Base-by-base conservation (phyloP, 2,113 vertebrate species). In the Chauna torquata region DNA sequence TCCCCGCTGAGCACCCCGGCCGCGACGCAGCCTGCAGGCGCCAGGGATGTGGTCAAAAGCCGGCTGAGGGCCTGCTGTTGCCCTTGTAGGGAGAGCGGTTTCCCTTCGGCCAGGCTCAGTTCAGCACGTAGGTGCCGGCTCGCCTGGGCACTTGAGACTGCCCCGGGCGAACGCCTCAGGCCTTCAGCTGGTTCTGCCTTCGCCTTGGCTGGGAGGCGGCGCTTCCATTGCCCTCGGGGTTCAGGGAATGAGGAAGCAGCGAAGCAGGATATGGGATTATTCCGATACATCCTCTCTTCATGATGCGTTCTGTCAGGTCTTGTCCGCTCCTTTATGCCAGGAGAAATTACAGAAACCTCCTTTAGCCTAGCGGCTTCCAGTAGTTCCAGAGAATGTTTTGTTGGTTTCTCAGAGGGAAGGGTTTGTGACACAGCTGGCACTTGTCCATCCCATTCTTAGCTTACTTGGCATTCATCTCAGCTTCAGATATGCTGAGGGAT, bases 71-170 rank as follows among this genome's bases (percentile, higher is more conserved):
- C 0, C 5, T 8, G 18, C 10, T 4, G 18, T 11, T 4, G 19
- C 3, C 4, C 12, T 2, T 5, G 3, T 9, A 14, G 24, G 3
- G 0, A 13, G 16, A 42, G 68, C 8, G 2, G 1, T 12, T 30
- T 1, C 10, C 1, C 12, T 5, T 20, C 27, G 4, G 18, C 1
- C 5, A 14, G 3, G 9, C 47, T n/a, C 28, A 0, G 45, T 2
- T 40, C 24, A 36, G 28, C 18, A 0, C 3, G 1, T 2, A 1
- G 3, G 19, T 5, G 4, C 0, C 13, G 3, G 20, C 28, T 36
- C 8, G 71, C 30, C 3, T 1, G 2, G 68, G 61, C 34, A 12
- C 5, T 52, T 14, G 0, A 7, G 16, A 1, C 49, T 62, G 47
- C 70, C 3, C n/a, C 2, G 36, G 40, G 25, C 34, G 20, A 5